Conservation (phyloP, 2,113 vertebrate species). For the Daboia siamensis region DNA sequence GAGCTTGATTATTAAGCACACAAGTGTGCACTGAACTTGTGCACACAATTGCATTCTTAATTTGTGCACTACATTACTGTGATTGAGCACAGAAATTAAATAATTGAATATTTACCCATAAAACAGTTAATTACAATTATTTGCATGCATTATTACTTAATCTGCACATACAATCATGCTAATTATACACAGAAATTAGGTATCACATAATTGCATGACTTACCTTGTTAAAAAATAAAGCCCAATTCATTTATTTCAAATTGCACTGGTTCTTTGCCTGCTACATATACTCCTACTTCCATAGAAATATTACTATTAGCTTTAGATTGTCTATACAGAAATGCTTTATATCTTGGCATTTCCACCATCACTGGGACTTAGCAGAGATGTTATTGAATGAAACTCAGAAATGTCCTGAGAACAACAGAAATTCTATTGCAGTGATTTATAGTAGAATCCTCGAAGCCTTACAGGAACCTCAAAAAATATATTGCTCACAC, state of each 20-base stretch:
- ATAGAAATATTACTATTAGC: not conserved
- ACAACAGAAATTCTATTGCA: not conserved
- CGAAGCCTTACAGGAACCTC: not conserved
- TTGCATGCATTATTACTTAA: slow-evolving; percentile 68
- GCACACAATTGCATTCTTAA: slow-evolving; percentile 70
- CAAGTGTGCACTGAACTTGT: slow-evolving; percentile 66
- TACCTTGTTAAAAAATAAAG: slow-evolving; percentile 66
- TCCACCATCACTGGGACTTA: not conserved
- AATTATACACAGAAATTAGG: slow-evolving; percentile 71
- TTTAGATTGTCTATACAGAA: not conserved
- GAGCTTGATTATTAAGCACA: slow-evolving; percentile 52
- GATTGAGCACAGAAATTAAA: slow-evolving; percentile 70
- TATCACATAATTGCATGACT: slow-evolving; percentile 67
- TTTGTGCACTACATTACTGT: slow-evolving; percentile 68
- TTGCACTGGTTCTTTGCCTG: slow-evolving; percentile 48
- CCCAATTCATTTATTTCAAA: slow-evolving; percentile 62
- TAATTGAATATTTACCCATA: slow-evolving; percentile 72
- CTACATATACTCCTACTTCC: not conserved
- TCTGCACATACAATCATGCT: slow-evolving; percentile 69
- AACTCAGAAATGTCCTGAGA: not conserved
- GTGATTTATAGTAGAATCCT: not conserved
- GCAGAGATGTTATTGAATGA: not conserved
- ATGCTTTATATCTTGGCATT: not conserved
- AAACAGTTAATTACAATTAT: slow-evolving; percentile 71
- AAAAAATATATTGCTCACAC: not conserved